Evolutionary conservation across 2,797 vertebrate species (phyloP), one percentile per base, ranked within the genome.

Genomic region (Mus caroli): DNA sequence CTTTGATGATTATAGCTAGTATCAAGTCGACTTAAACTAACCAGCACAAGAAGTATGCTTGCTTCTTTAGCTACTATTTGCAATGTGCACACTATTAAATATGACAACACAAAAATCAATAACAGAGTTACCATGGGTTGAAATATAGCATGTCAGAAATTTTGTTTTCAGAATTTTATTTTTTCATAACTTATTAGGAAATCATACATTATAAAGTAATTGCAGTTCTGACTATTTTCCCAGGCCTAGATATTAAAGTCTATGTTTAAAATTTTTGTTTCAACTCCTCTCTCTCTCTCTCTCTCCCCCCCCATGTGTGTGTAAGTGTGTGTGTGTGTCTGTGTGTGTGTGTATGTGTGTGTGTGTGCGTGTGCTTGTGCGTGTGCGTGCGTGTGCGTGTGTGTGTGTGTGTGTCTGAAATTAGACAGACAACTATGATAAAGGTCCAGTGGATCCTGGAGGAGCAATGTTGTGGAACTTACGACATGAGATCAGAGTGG

Each of bases 1-100:
- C 60, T 67, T 85, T n/a, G 28, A 67, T 64, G 58, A 84, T 9
- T 50, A 67, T 24, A 67, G 43, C 43, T 84, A 14, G 43, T n/a
- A 46, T 67, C 83, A 50, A 85, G 31, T 50, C 50, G 31, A 46
- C 46, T 50, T 67, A 85, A 50, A 34, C 6, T 24, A 67, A 34
- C 43, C 43, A 85, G 62, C 11, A 67, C 40, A 77, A 90, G 4
- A 34, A 76, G 5, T 17, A 34, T 54, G 12, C 22, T 85, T 96
- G 71, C 20, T 24, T 54, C 43, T 34, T 92, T 86, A 86, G 54
- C 12, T 90, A 79, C 31, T 64, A 19, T 92, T 95, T 79, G 60
- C 10, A 73, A 12, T 91, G 92, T 79, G 67, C 6, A 34, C 83
- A 84, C 84, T 10, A 26, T 46, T 73, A 28, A 79, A 19, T 17